phyloP scores from a whole-genome alignment of 1,140 invertebrate species.

The Mycetomoellerius zeteki region DNA sequence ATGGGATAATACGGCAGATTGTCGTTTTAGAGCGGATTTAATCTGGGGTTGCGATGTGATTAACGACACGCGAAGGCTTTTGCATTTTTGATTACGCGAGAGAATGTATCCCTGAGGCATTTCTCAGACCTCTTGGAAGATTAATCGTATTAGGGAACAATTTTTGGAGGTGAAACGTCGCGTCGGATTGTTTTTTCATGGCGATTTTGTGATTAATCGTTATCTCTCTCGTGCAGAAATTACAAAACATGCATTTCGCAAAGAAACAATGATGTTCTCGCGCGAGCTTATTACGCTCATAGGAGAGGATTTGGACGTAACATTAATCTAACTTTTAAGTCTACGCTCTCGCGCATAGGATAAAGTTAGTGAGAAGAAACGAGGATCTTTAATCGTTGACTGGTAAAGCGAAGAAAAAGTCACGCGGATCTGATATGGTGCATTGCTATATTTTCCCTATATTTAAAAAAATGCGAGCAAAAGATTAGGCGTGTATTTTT shows the following conservation, averaged over 20 bases:
- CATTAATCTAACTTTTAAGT: slow-evolving; percentile 47
- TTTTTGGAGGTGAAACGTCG: slow-evolving; percentile 12
- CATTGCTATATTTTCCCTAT: not conserved
- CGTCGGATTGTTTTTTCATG: slow-evolving; percentile 33
- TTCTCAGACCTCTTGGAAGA: slow-evolving; percentile 24
- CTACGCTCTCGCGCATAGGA: slow-evolving; percentile 19
- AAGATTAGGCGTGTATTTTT: slow-evolving; percentile 54
- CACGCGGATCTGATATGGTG: not conserved
- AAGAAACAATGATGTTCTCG: slow-evolving; percentile 53
- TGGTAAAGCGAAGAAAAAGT: not conserved
- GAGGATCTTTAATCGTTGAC: slow-evolving; percentile 25
- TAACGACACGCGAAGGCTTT: slow-evolving; percentile 15
- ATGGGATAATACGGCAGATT: slow-evolving; percentile 14
- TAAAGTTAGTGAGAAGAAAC: slow-evolving; percentile 19
- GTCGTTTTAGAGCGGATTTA: slow-evolving; percentile 16
- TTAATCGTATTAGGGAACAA: slow-evolving; percentile 55
- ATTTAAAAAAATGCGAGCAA: slow-evolving; percentile 5
- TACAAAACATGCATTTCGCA: slow-evolving; percentile 53
- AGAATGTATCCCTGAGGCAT: slow-evolving; percentile 25
- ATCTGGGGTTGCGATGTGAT: slow-evolving; percentile 35
- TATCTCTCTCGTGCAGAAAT: slow-evolving; percentile 40
- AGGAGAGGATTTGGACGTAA: slow-evolving; percentile 23
- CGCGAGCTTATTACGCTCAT: slow-evolving; percentile 58
- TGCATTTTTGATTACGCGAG: slow-evolving; percentile 37
- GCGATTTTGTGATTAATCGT: slow-evolving; percentile 55